These are phyloP conservation scores for Leuciscus waleckii DNA, from an alignment of 2,797 vertebrate genomes.

Conservation along the genomic window DNA sequence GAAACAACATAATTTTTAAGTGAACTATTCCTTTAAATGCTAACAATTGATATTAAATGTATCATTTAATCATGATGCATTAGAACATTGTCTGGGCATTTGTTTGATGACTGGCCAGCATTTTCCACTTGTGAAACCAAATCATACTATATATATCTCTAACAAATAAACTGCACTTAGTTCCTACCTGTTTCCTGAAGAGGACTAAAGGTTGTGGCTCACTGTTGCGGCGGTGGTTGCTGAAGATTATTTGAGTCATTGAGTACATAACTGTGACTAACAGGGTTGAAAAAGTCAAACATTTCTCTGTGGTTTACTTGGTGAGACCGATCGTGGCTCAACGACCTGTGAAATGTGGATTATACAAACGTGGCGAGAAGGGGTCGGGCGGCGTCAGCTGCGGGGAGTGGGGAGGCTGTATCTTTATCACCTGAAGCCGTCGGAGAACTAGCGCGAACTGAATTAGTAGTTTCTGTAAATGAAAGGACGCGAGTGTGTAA, in stretches of 20 bases:
- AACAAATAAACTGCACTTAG: slow-evolving; percentile 6
- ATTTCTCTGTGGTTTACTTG: slow-evolving; percentile 48
- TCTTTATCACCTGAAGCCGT: slow-evolving; percentile 31
- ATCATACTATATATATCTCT: not conserved
- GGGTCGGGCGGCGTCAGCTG: not conserved
- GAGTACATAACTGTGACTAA: slow-evolving; percentile 51
- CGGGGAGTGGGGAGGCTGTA: not conserved
- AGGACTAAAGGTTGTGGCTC: slow-evolving; percentile 1
- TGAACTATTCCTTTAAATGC: too few species aligned
- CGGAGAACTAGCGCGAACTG: not conserved
- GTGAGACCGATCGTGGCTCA: slow-evolving; percentile 56
- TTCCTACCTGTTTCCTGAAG: not conserved
- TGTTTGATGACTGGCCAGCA: not conserved
- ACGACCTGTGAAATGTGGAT: slow-evolving; percentile 55
- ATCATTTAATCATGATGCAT: not conserved
- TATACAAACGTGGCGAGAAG: slow-evolving; percentile 11
- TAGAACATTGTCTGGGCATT: not conserved
- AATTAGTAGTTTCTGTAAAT: slow-evolving; percentile 48
- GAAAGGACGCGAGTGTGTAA: not conserved
- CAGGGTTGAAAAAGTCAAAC: slow-evolving; percentile 47
- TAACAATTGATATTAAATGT: not conserved
- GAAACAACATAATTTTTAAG: too few species aligned
- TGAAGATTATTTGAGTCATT: slow-evolving; percentile 50
- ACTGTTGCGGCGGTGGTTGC: not conserved
- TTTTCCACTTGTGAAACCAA: not conserved